Conservation (phyloP, 2,797 vertebrate species). For the Hippoglossus hippoglossus region DNA sequence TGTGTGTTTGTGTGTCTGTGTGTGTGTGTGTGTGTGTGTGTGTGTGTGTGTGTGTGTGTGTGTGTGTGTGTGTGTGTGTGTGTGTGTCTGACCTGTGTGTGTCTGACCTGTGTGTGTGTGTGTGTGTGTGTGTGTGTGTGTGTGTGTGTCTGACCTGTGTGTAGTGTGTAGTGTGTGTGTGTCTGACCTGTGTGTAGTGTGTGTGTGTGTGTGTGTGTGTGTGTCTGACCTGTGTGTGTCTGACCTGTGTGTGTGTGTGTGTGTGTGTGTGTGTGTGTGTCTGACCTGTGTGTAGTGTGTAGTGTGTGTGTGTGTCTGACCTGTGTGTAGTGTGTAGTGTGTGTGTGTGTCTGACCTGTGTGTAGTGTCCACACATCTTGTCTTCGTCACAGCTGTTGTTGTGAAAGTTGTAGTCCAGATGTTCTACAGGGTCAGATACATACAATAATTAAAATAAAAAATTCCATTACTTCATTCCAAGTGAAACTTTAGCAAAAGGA, state of each 20-base stretch:
- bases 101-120: conserved; percentile 83
- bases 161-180: conserved; percentile 51
- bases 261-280: too few relatives aligned
- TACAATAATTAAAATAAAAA: background rate
- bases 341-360: conserved; percentile 77
- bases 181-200: conserved; percentile 68
- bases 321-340: too few relatives aligned
- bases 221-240: conserved; percentile 74
- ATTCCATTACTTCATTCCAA: background rate
- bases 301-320: too few relatives aligned
- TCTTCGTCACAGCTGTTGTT: conserved; percentile 77
- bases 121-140: conserved; percentile 78
- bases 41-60: conserved; percentile 65
- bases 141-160: background rate
- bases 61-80: conserved; percentile 76
- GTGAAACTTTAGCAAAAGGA: background rate
- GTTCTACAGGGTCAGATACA: conserved; percentile 43
- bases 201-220: conserved; percentile 76
- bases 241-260: conserved; percentile 62
- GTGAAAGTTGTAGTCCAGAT: conserved; percentile 60
- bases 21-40: conserved; percentile 83
- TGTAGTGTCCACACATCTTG: conserved; percentile 84
- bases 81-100: conserved; percentile 49
- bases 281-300: too few relatives aligned
- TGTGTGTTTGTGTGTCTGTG: too few relatives aligned